Conservation (phyloP, 2,113 vertebrate genomes). For the Heterotis niloticus region DNA sequence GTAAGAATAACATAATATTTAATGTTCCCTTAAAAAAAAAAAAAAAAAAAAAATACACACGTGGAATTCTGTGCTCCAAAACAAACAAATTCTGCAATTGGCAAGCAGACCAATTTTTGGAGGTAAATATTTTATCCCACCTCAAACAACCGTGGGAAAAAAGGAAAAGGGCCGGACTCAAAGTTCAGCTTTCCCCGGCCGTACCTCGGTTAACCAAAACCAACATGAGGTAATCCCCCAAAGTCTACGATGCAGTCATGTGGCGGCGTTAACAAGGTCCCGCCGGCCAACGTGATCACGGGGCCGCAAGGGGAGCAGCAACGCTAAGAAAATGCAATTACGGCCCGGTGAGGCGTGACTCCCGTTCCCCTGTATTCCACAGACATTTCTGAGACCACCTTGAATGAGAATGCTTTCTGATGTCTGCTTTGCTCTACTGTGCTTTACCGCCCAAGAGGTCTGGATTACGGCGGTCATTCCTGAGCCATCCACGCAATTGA, state of each 20-base stretch:
- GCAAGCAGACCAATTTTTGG: conserved; percentile 7
- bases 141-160: conserved; percentile 19
- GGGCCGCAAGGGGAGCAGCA: too few species aligned
- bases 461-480: not conserved
- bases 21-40: not conserved
- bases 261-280: not conserved
- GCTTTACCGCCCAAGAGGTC: not conserved
- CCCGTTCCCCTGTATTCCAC: not conserved
- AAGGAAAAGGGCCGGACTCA: too few species aligned
- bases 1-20: conserved; percentile 10
- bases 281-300: not conserved
- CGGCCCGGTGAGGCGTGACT: not conserved
- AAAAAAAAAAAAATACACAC: too few species aligned
- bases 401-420: not conserved
- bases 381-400: not conserved
- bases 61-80: conserved; percentile 1
- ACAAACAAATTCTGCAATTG: conserved; percentile 12
- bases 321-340: not conserved
- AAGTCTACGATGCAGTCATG: conserved; percentile 5
- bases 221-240: not conserved
- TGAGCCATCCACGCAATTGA: not conserved
- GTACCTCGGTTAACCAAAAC: not conserved
- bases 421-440: not conserved
- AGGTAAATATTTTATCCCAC: conserved; percentile 19
- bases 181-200: not conserved